Conservation (phyloP, 2,888 invertebrate genomes). For the Ecliptopera silaceata region DNA sequence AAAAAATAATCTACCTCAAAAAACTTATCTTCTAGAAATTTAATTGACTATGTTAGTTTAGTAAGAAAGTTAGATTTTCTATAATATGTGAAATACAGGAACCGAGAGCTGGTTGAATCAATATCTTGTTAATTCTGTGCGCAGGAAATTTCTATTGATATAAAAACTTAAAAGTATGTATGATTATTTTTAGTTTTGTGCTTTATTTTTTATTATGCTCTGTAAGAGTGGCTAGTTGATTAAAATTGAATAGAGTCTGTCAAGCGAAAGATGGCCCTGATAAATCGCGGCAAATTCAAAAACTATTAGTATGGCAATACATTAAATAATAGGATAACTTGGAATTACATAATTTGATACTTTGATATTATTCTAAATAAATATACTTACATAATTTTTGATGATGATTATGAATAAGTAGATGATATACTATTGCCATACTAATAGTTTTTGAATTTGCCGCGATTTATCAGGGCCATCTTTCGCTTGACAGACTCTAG, state of each 20-base stretch:
- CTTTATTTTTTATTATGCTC: constrained; percentile 54
- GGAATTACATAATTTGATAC: too few species aligned
- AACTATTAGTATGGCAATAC: too few species aligned
- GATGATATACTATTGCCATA: too few species aligned
- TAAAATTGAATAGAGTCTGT: constrained; percentile 41
- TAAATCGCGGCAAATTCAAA: too few species aligned
- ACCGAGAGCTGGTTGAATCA: constrained; percentile 59
- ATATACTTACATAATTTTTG: too few species aligned
- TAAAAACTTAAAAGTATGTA: constrained; percentile 60
- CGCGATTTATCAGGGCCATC: too few species aligned
- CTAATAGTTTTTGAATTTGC: too few species aligned
- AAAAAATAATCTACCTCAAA: constrained; percentile 82
- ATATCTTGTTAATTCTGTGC: constrained; percentile 61
- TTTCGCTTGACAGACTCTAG: too few species aligned
- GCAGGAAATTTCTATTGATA: constrained; percentile 70
- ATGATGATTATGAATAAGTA: too few species aligned
- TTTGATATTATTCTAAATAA: too few species aligned
- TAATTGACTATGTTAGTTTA: constrained; percentile 78
- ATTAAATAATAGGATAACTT: too few species aligned
- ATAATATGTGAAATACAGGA: constrained; percentile 61
- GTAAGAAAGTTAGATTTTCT: constrained; percentile 70
- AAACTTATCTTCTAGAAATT: constrained; percentile 77
- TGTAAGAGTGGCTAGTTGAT: constrained; percentile 51
- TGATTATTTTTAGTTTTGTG: constrained; percentile 58
- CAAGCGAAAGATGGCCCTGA: too few species aligned